Evolutionary conservation across 2,888 invertebrate species (phyloP).

Genomic region (Eristalis pertinax): DNA sequence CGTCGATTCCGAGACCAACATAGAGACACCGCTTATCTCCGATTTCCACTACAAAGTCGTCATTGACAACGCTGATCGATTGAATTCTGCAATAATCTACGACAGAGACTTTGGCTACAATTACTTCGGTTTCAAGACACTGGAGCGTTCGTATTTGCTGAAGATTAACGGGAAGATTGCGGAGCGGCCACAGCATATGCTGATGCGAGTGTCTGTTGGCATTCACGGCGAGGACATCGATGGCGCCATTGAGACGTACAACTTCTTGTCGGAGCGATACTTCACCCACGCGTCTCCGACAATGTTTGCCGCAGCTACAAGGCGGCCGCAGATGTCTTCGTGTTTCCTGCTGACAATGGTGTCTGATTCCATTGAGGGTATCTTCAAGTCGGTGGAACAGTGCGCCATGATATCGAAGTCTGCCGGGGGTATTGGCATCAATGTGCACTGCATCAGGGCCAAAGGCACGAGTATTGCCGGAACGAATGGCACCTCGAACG

Average conservation of each 20-base stretch:
- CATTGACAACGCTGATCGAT: conserved; percentile 91
- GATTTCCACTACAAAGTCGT: conserved; percentile 91
- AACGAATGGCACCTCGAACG: conserved; percentile 97
- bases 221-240: conserved; percentile 97
- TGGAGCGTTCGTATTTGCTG: conserved; percentile 96
- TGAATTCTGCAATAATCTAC: conserved; percentile 98
- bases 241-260: conserved; percentile 96
- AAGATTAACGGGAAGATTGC: conserved; percentile 95
- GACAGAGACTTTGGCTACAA: conserved; percentile 98
- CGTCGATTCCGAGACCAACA: conserved; percentile 88
- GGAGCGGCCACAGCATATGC: conserved; percentile 98
- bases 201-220: conserved; percentile 98
- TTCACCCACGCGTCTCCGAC: conserved; percentile 99
- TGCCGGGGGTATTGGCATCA: conserved; percentile 98
- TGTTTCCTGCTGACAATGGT: conserved; percentile 97
- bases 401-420: conserved; percentile 98
- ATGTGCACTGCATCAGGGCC: conserved; percentile 96
- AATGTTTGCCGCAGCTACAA: conserved; percentile 96
- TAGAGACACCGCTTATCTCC: conserved; percentile 91
- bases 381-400: conserved; percentile 94
- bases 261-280: conserved; percentile 95
- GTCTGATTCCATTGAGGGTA: conserved; percentile 97
- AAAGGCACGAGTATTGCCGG: conserved; percentile 96
- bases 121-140: conserved; percentile 99
- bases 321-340: conserved; percentile 94